These are phyloP conservation scores for Phaethon lepturus DNA, from an alignment of 2,113 vertebrate species.

Conservation along the genomic window DNA sequence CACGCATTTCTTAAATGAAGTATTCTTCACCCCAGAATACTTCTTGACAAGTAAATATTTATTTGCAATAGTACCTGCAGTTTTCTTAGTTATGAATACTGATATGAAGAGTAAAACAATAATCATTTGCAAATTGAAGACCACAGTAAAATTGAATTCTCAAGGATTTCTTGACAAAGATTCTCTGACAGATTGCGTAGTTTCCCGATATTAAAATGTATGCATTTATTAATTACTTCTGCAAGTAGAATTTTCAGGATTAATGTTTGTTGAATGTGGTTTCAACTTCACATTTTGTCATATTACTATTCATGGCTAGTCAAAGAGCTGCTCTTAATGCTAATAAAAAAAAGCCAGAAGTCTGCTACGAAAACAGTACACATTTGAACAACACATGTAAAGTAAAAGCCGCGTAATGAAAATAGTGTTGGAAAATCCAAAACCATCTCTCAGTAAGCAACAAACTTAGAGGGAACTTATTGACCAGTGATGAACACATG, in stretches of 20 bases:
- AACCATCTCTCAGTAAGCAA: background rate
- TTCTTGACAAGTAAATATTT: conserved; percentile 43
- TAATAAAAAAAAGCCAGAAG: background rate
- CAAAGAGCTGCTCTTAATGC: background rate
- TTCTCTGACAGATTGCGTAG: background rate
- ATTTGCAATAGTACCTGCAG: background rate
- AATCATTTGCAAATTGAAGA: background rate
- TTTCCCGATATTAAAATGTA: background rate
- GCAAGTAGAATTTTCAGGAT: background rate
- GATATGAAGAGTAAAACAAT: background rate
- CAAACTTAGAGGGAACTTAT: background rate
- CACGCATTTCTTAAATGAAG: conserved; percentile 31
- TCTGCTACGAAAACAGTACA: background rate
- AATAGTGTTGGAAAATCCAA: background rate
- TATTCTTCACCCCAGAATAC: conserved; percentile 17
- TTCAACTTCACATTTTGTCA: background rate
- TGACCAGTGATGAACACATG: background rate
- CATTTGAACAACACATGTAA: background rate
- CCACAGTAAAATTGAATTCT: background rate
- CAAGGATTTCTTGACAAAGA: background rate
- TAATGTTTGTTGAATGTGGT: background rate
- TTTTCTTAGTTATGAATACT: background rate
- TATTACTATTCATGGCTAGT: background rate
- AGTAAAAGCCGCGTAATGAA: background rate
- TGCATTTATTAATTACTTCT: background rate